Evolutionary conservation across 1,140 invertebrate genomes (phyloP), one percentile per base, ranked within the genome.

Genomic region (Tetramorium parvispinum): DNA sequence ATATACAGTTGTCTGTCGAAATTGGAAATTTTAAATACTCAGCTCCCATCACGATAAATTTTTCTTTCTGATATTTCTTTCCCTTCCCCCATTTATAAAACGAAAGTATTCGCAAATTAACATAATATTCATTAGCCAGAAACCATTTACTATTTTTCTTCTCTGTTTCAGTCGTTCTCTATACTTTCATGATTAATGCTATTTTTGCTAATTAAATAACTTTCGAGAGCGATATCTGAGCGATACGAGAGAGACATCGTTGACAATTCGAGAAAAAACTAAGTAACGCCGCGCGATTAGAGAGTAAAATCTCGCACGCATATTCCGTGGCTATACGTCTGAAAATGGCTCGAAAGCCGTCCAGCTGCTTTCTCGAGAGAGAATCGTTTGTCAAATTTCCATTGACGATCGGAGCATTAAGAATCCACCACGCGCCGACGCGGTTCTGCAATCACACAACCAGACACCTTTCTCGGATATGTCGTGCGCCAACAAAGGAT

Each of bases 401-500:
- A 32, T 8, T 16, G 46, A 63, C 27, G 11, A 75, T 37, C 43
- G 3, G 32, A 11, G 43, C 24, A 76, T 57, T 57, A 37, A 24
- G 13, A 63, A n/a, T 49, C 21, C 4, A n/a, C 7, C 21, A 75
- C 21, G 11, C 37, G 16, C 51, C 85, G 85, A 57, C 57, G 77
- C 43, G 76, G 43, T 89, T 89, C 81, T 78, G 55, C 55, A 55
- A 13, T 51, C 40, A 3, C 18, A 8, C 51, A 53, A 4, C 16
- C 81, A 66, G 55, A 83, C 65, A 81, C 24, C 75, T 79, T 68
- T 76, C 32, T 65, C 59, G 82, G 32, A 87, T 79, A 85, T 91
- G 63, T 78, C 40, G 3, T 91, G 82, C 88, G 75, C 89, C 88
- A 94, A 93, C 93, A 93, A 93, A 93, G 87, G 87, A 73, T 94